Percentiles rank a stretch among this genome's conserved stretches.
Conservation (phyloP, 2,888 invertebrate species). For the Geotrupes spiniger region DNA sequence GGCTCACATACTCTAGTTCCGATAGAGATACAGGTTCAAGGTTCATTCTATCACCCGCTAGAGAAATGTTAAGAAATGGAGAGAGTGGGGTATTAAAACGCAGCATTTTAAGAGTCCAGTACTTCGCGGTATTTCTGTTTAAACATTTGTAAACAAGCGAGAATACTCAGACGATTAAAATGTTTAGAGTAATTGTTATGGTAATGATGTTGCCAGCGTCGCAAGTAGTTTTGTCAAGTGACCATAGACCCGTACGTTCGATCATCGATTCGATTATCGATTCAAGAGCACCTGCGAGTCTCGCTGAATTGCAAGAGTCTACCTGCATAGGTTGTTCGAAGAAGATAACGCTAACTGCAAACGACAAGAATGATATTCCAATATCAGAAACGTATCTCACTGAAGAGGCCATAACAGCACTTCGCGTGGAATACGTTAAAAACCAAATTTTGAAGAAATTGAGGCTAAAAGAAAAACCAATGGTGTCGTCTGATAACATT, state of each 20-base stretch:
- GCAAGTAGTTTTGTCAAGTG: constrained; percentile 20
- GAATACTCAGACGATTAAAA: constrained; percentile 14
- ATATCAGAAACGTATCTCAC: constrained; percentile 32
- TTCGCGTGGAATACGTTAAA: constrained; percentile 78
- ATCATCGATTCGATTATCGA: constrained; percentile 39
- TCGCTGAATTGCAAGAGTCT: constrained; percentile 12
- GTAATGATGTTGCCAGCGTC: constrained; percentile 32
- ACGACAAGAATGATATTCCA: constrained; percentile 21
- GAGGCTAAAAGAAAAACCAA: constrained; percentile 72
- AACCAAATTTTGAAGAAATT: constrained; percentile 81
- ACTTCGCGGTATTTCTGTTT: constrained; percentile 29
- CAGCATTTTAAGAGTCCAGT: constrained; percentile 43
- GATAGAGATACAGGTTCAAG: constrained; percentile 50
- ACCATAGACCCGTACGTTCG: constrained; percentile 32
- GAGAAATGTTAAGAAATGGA: constrained; percentile 44
- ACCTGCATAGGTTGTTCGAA: constrained; percentile 33
- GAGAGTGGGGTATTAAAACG: constrained; percentile 48
- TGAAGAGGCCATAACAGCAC: constrained; percentile 60
- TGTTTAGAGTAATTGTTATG: constrained; percentile 21
- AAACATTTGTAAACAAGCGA: constrained; percentile 41
- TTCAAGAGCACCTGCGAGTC: constrained; percentile 19
- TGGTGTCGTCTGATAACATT: constrained; percentile 60
- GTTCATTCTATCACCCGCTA: constrained; percentile 50
- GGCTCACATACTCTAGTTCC: constrained; percentile 41
- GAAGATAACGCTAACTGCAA: constrained; percentile 37